Base-by-base conservation (phyloP, 2,888 invertebrate species). In the Pseudanteris insignis region DNA sequence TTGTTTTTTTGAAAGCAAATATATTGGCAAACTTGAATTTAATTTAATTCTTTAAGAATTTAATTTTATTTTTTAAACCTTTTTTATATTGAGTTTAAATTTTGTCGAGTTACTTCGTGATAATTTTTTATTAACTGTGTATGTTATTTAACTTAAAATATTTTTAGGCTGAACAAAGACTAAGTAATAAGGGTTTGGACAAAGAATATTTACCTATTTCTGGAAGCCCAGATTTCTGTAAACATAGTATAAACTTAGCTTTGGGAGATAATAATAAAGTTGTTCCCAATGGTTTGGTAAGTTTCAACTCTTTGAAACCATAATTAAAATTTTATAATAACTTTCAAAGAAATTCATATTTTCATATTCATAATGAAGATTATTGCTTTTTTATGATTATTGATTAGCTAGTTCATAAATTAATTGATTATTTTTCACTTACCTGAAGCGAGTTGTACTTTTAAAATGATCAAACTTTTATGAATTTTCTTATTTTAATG, bases 121-220 rank as follows among this genome's bases (percentile, higher is more conserved):
- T n/a, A n/a, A n/a, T n/a, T n/a, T n/a, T n/a, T n/a, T n/a, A n/a
- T n/a, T n/a, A n/a, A n/a, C n/a, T n/a, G n/a, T n/a, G n/a, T n/a
- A n/a, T n/a, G n/a, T n/a, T n/a, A n/a, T n/a, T n/a, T n/a, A 10
- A 34, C 18, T 9, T 24, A n/a, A 9, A 24, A 11, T 18, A 10
- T 46, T 75, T 76, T 12, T 67, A 94, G 92, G 97, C 98, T 2
- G 96, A 97, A 81, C 86, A 90, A 62, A 84, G 85, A 34, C 76
- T 99, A 6, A 76, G 83, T 58, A 75, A 80, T 0, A 88, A 88
- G 71, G 82, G 83, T 15, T 73, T 96, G 75, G 95, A 99, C 79
- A 91, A 99, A 70, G 99, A 99, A 81, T 99, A 99, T 81, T 89
- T 94, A 1, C 90, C 94, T 0, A 99, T 99, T 70, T 85, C 87